Conservation (phyloP, 2,113 vertebrate genomes). For the Oncorhynchus keta region DNA sequence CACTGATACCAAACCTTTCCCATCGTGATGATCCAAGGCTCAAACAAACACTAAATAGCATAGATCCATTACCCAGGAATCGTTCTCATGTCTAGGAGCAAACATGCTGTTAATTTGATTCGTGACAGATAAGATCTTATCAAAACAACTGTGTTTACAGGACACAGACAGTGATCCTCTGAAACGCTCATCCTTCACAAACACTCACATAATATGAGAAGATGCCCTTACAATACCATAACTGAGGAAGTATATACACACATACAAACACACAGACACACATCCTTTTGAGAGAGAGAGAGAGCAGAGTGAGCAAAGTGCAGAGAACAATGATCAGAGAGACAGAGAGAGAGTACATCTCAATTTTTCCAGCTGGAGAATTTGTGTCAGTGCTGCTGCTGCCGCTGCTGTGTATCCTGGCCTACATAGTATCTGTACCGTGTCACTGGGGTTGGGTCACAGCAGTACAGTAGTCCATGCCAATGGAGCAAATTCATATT, state of each 20-base stretch:
- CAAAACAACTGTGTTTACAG: no score
- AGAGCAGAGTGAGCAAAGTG: constrained; percentile 10
- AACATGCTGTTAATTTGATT: no score
- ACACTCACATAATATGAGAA: not conserved
- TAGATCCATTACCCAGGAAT: no score
- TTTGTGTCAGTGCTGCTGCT: constrained; percentile 66
- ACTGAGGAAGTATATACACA: no score
- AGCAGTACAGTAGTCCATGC: constrained; percentile 57
- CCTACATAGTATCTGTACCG: constrained; percentile 41
- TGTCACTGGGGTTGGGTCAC: constrained; percentile 13
- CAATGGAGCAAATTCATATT: constrained; percentile 58
- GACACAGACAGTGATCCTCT: no score
- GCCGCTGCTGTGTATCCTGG: constrained; percentile 35
- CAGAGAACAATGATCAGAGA: not conserved
- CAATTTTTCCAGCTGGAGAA: constrained; percentile 54
- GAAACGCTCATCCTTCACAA: no score
- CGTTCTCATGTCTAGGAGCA: no score
- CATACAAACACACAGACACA: no score
- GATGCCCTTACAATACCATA: no score
- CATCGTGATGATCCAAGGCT: no score
- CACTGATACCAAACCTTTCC: no score
- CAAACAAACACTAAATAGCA: no score
- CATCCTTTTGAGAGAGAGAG: constrained; percentile 24
- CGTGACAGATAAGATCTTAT: not conserved
- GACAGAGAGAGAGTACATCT: constrained; percentile 11